These are phyloP conservation scores for Mus spretus DNA, from an alignment of 2,797 vertebrate species.

Conservation along the genomic window DNA sequence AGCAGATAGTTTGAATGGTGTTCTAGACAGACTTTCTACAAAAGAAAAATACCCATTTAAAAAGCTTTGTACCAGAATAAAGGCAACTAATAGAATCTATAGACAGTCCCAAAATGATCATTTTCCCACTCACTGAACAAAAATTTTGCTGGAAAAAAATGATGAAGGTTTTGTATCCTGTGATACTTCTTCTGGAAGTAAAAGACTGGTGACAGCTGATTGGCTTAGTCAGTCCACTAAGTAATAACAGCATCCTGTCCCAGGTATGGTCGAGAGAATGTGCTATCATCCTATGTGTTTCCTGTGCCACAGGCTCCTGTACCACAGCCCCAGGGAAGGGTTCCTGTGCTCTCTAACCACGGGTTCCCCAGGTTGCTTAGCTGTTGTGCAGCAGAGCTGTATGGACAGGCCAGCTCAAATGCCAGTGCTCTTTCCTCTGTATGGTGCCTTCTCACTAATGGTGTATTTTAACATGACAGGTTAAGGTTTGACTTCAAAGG, in stretches of 20 bases:
- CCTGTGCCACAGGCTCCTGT: background rate
- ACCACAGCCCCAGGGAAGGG: background rate
- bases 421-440: background rate
- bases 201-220: background rate
- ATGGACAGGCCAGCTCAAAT: background rate
- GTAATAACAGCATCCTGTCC: background rate
- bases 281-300: background rate
- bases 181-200: background rate
- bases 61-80: slow-evolving; percentile 44
- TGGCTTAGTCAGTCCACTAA: background rate
- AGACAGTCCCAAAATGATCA: background rate
- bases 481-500: background rate
- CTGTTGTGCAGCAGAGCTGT: background rate
- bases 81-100: slow-evolving; percentile 7
- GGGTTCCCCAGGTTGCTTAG: background rate
- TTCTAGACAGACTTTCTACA: slow-evolving; percentile 40
- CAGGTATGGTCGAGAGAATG: background rate
- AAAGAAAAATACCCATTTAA: background rate
- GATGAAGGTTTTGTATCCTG: background rate
- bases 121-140: background rate
- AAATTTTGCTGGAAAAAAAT: background rate
- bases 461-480: background rate
- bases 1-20: background rate
- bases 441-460: background rate
- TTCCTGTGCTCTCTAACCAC: background rate